Conservation (phyloP, 2,113 vertebrate species). For the Petromus typicus region DNA sequence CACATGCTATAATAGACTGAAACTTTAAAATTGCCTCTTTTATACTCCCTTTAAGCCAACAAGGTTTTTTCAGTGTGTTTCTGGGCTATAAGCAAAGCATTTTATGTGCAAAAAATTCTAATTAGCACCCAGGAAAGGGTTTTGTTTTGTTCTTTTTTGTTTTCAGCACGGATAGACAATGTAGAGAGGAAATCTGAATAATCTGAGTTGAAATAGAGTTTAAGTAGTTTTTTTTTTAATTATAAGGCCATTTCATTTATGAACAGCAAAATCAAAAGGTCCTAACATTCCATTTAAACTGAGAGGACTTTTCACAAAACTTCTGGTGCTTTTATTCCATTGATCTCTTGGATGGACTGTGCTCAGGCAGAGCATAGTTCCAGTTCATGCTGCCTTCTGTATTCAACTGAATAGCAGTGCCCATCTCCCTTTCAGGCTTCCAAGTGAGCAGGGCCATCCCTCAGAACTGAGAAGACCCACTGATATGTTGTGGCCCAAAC, state of each 20-base stretch:
- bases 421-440: neutral
- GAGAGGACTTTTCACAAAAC: neutral
- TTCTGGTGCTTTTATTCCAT: neutral
- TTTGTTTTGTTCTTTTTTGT: conserved; percentile 11
- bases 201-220: neutral
- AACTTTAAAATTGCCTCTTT: neutral
- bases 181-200: neutral
- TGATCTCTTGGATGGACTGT: neutral
- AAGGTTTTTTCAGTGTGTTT: neutral
- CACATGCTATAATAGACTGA: neutral
- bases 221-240: neutral
- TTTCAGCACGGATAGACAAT: neutral
- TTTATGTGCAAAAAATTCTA: conserved; percentile 45
- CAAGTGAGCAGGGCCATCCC: neutral
- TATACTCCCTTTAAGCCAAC: neutral
- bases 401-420: too few relatives aligned
- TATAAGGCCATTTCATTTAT: neutral
- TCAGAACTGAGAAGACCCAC: neutral
- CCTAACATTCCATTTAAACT: neutral
- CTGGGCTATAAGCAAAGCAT: neutral
- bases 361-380: accelerated
- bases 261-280: neutral
- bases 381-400: accelerated
- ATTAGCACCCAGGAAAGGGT: neutral
- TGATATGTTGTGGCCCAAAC: neutral